Percentiles rank a stretch among this genome's conserved stretches.
phyloP scores from a whole-genome alignment of 2,888 invertebrate genomes.

The Xestobium rufovillosum region DNA sequence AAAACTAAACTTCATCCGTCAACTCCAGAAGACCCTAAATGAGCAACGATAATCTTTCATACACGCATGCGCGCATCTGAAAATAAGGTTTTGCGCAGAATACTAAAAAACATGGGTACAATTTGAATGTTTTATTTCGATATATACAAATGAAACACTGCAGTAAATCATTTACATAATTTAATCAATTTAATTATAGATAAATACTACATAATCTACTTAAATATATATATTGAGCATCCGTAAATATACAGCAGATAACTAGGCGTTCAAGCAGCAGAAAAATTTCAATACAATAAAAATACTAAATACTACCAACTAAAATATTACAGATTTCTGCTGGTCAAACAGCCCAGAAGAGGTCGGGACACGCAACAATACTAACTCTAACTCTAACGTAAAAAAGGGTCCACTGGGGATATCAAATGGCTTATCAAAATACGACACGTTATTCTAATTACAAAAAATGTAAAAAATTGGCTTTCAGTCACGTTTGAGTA shows the following conservation, averaged over 20 bases:
- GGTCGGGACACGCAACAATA: conserved; percentile 42
- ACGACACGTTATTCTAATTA: conserved; percentile 38
- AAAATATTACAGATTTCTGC: conserved; percentile 38
- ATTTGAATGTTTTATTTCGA: too few species aligned
- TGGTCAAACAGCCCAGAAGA: conserved; percentile 44
- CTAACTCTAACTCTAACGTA: conserved; percentile 27
- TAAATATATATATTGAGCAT: conserved; percentile 44
- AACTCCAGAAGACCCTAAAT: too few species aligned
- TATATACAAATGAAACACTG: too few species aligned
- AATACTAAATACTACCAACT: conserved; percentile 22
- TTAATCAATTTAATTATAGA: conserved; percentile 40
- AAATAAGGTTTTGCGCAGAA: too few species aligned
- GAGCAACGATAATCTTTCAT: too few species aligned
- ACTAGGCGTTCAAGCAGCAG: conserved; percentile 47
- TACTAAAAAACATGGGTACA: too few species aligned
- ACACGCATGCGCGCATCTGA: too few species aligned
- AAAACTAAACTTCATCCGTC: too few species aligned
- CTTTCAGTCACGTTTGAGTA: conserved; percentile 36
- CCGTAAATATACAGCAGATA: conserved; percentile 42
- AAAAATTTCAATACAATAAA: conserved; percentile 31
- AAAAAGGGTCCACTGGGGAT: conserved; percentile 30
- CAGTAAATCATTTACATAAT: conserved; percentile 44
- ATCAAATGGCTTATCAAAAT: conserved; percentile 40
- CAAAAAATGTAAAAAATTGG: conserved; percentile 37
- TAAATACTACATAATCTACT: conserved; percentile 45